These are phyloP conservation scores for Megalops atlanticus DNA, from an alignment of 2,113 vertebrate genomes.

Conservation along the genomic window DNA sequence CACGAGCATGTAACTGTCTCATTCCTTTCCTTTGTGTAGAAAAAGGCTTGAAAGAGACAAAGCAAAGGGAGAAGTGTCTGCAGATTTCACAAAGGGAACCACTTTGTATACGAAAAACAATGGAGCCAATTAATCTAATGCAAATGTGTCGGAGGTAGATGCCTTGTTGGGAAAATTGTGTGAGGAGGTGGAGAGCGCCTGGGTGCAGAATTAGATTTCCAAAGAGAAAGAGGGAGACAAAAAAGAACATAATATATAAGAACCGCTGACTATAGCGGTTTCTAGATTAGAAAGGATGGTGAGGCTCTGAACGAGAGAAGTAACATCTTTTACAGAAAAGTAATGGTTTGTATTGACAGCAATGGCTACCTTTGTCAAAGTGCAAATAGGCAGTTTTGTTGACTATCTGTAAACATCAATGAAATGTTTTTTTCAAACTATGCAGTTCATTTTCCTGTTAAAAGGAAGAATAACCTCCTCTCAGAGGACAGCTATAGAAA, in stretches of 20 bases:
- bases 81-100: background rate
- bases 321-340: background rate
- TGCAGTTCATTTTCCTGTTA: background rate
- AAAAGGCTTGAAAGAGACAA: background rate
- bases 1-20: background rate
- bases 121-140: slow-evolving; percentile 15
- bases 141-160: background rate
- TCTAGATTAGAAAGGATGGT: background rate
- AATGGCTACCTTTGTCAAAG: background rate
- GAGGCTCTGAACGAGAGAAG: background rate
- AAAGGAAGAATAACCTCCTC: background rate
- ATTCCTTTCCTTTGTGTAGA: background rate
- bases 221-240: slow-evolving; percentile 1
- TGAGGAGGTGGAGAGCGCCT: background rate
- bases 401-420: background rate
- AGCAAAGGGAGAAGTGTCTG: background rate
- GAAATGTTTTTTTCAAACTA: background rate
- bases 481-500: too few species aligned
- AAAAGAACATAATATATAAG: background rate
- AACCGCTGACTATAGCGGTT: background rate
- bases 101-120: background rate
- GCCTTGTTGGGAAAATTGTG: background rate
- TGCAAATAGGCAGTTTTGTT: background rate
- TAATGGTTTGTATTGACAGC: slow-evolving; percentile 10
- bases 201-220: background rate